phyloP scores from a whole-genome alignment of 2,797 vertebrate species.

The Mormyrops attenuatus region DNA sequence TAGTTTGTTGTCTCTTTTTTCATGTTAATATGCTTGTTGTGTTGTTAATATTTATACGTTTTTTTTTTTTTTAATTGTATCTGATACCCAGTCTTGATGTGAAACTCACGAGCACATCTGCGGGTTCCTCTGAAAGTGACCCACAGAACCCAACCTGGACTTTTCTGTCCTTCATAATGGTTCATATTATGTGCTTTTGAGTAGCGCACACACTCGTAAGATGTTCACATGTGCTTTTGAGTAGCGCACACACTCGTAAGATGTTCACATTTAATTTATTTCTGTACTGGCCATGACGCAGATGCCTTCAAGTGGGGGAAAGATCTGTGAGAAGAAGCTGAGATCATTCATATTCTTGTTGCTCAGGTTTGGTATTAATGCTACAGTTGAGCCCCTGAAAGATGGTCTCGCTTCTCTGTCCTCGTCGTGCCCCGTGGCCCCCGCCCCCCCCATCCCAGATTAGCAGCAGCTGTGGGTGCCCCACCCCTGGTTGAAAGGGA shows the following conservation, averaged over 20 bases:
- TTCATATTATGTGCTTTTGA: neutral
- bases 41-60: neutral
- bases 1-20: neutral
- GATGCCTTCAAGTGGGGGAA: constrained; percentile 17
- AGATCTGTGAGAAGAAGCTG: neutral
- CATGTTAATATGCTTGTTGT: neutral
- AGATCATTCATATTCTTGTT: neutral
- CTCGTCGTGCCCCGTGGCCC: neutral
- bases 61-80: neutral
- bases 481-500: constrained; percentile 31
- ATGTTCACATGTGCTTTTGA: neutral
- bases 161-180: neutral
- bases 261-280: neutral
- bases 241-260: neutral
- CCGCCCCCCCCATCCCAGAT: constrained; percentile 27
- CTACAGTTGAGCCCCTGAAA: neutral
- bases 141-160: neutral
- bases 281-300: neutral
- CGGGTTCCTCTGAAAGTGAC: neutral
- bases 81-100: neutral
- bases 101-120: neutral
- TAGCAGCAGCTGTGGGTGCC: constrained; percentile 37
- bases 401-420: neutral
- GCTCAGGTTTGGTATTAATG: neutral
- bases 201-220: neutral